phyloP scores from a whole-genome alignment of 1,140 invertebrate species.

The Drosophila simulans region DNA sequence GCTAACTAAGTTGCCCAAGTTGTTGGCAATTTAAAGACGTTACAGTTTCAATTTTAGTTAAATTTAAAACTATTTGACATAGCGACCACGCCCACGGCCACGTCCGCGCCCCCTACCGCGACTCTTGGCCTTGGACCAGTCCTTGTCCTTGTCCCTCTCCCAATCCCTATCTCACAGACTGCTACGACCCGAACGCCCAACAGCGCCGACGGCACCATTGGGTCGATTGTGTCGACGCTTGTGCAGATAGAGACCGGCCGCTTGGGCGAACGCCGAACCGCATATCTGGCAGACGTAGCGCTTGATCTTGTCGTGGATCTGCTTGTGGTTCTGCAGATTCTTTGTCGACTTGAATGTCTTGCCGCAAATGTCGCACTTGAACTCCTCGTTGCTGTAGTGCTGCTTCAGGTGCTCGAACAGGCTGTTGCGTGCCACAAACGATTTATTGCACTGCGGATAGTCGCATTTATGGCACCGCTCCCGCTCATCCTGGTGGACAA shows the following conservation, averaged over 20 bases:
- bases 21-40: conserved; percentile 12
- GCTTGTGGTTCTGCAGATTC: conserved; percentile 81
- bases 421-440: conserved; percentile 85
- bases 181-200: conserved; percentile 58
- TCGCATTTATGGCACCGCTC: conserved; percentile 74
- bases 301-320: conserved; percentile 85
- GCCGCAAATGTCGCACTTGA: conserved; percentile 85
- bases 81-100: conserved; percentile 25
- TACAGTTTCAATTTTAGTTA: conserved; percentile 8
- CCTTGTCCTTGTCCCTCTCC: conserved; percentile 35
- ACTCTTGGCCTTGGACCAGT: conserved; percentile 8
- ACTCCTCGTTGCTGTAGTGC: conserved; percentile 85
- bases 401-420: conserved; percentile 85
- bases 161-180: conserved; percentile 58
- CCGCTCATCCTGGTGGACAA: conserved; percentile 67
- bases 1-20: conserved; percentile 28
- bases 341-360: conserved; percentile 79
- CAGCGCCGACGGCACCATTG: conserved; percentile 59
- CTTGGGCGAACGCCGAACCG: conserved; percentile 85
- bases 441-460: conserved; percentile 73
- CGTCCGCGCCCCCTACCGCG: conserved; percentile 22
- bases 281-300: conserved; percentile 84
- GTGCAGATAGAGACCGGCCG: conserved; percentile 84
- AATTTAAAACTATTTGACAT: conserved; percentile 35
- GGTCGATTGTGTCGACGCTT: conserved; percentile 84